Percentiles rank a stretch among this genome's conserved stretches.
Evolutionary conservation across 2,113 vertebrate species (phyloP).

Genomic region (Ellobius talpinus): DNA sequence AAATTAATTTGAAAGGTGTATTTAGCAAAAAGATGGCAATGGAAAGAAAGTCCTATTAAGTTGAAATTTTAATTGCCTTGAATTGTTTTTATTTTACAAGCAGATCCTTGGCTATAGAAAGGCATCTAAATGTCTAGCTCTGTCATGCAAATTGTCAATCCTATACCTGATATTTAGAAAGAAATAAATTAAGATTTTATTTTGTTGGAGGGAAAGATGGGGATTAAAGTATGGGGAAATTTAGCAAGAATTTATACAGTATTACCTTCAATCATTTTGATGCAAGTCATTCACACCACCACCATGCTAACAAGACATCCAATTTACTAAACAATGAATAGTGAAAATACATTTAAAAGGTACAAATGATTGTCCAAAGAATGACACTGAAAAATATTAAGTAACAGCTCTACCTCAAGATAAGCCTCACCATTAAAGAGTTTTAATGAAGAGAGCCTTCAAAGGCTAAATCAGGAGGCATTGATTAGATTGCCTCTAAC

Average conservation of each 20-base stretch:
- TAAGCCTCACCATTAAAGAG: conserved; percentile 91
- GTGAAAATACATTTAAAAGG: conserved; percentile 90
- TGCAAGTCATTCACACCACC: conserved; percentile 89
- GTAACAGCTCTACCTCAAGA: conserved; percentile 90
- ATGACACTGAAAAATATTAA: conserved; percentile 93
- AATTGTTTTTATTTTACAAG: conserved; percentile 68
- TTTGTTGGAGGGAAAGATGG: conserved; percentile 68
- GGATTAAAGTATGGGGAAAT: conserved; percentile 63
- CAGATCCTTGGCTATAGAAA: conserved; percentile 77
- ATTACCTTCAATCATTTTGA: conserved; percentile 90
- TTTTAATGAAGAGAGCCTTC: conserved; percentile 93
- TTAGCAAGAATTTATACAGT: conserved; percentile 86
- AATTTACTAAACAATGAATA: conserved; percentile 92
- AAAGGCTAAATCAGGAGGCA: conserved; percentile 95
- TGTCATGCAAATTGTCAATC: conserved; percentile 43
- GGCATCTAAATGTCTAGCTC: conserved; percentile 50
- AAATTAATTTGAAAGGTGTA: conserved; percentile 60
- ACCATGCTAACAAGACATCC: conserved; percentile 89
- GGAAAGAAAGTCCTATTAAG: conserved; percentile 34
- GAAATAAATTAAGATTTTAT: conserved; percentile 70
- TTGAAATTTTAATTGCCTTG: conserved; percentile 68
- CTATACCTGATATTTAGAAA: conserved; percentile 70
- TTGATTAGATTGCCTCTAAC: conserved; percentile 96
- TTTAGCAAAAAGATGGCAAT: conserved; percentile 55
- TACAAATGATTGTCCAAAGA: conserved; percentile 91